Base-by-base conservation (phyloP, 2,113 vertebrate genomes). In the Anoura caudifer region DNA sequence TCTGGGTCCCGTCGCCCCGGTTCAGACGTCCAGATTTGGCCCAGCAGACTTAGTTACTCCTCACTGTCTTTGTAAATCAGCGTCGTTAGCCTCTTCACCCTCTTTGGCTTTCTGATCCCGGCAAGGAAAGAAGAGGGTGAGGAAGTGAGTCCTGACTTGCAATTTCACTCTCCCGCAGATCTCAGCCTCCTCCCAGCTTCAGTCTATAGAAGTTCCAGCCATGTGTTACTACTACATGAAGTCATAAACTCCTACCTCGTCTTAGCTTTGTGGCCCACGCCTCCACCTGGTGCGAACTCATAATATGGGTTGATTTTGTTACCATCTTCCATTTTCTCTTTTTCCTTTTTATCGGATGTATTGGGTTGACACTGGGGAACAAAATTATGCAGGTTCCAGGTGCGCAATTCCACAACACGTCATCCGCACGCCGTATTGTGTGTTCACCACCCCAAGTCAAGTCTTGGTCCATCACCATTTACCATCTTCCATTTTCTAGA, bases 1-100 rank as follows among this genome's bases (percentile, higher is more conserved):
- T 96, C 95, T 96, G 93, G 67, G 94, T 95, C 93, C 88, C 75
- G 77, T 95, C 47, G 82, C 95, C 84, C 75, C 81, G 38, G 81
- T 93, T 92, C 96, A 90, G 92, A 92, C 52, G n/a, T 83, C 94
- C 96, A 94, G 85, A 97, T 80, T 83, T 85, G 96, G 81, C 72
- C 76, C 96, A 82, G 96, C 84, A 83, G 85, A 92, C 43, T 52
- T 33, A 82, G 96, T 91, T 89, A 94, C 91, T 97, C 94, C 88
- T 95, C 5, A 3, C 61, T 72, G 93, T 92, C 96, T 77, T 63
- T 85, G 96, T 95, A 92, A 97, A 95, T 94, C 90, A 86, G 72
- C 20, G 1, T 73, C 84, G 73, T 84, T 90, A 96, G 92, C 81
- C 90, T 95, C 92, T 96, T 94, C 91, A 93, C 83, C 75, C 89